Evolutionary conservation across 1,140 invertebrate species (phyloP).

Genomic region (Drosophila auraria): DNA sequence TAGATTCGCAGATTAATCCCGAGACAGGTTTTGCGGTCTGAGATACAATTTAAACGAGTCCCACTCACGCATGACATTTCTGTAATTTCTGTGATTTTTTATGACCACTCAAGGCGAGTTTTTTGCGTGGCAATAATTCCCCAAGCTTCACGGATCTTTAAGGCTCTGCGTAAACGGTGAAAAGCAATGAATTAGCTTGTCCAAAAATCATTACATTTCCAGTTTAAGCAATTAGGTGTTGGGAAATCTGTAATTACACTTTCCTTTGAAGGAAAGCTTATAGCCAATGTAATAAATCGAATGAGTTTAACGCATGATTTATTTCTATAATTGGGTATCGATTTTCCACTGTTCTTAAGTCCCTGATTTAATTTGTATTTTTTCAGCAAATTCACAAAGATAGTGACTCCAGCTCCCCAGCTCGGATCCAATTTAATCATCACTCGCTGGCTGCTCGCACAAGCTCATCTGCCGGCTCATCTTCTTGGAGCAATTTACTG

Average conservation of each 20-base stretch:
- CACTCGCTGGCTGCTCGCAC: conserved; percentile 32
- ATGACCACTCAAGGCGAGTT: conserved; percentile 20
- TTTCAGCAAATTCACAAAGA: conserved; percentile 10
- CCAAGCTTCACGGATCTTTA: not conserved
- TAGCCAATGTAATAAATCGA: conserved; percentile 2
- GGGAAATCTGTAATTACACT: not conserved
- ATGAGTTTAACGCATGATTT: not conserved
- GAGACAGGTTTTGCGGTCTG: conserved; percentile 30
- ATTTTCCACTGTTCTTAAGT: not conserved
- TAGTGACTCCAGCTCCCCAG: conserved; percentile 6
- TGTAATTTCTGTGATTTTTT: conserved; percentile 29
- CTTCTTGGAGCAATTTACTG: conserved; percentile 47
- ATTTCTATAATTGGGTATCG: not conserved
- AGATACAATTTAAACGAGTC: conserved; percentile 42
- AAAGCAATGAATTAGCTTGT: conserved; percentile 19
- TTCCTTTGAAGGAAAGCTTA: not conserved
- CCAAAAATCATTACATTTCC: conserved; percentile 8
- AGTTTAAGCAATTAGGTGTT: conserved; percentile 4
- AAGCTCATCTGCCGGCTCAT: conserved; percentile 46
- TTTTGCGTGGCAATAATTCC: conserved; percentile 12
- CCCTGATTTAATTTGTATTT: conserved; percentile 24
- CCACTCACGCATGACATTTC: conserved; percentile 36
- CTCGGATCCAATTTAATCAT: conserved; percentile 46
- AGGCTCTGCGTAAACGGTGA: conserved; percentile 10
- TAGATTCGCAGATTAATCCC: conserved; percentile 36